Percentiles rank a stretch among this genome's conserved stretches.
Conservation (phyloP, 2,888 invertebrate species). For the Dicranocentrus wangi region DNA sequence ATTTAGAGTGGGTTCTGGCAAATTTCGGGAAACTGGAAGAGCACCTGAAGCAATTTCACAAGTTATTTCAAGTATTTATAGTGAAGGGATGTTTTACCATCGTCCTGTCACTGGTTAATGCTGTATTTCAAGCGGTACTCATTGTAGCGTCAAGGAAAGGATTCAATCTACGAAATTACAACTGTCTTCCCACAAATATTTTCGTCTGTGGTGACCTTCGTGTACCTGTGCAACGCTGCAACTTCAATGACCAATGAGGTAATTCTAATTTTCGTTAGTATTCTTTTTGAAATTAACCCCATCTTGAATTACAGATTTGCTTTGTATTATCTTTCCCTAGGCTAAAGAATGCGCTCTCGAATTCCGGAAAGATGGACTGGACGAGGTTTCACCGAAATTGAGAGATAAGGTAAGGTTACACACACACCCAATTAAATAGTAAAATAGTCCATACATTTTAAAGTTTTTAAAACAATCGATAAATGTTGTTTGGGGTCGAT, state of each 20-base stretch:
- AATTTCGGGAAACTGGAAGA: background rate
- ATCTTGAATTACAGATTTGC: too few species aligned
- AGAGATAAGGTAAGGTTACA: background rate
- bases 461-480: too few species aligned
- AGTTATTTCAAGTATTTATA: conserved; percentile 75
- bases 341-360: background rate
- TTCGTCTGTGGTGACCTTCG: background rate
- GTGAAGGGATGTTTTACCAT: background rate
- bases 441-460: too few species aligned
- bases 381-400: background rate
- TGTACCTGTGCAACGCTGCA: background rate
- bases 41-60: background rate
- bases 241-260: conserved; percentile 12
- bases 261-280: background rate
- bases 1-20: background rate
- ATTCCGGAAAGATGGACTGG: background rate
- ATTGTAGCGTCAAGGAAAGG: background rate
- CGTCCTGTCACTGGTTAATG: background rate
- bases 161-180: background rate
- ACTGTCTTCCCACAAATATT: background rate
- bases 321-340: too few species aligned
- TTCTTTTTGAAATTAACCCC: background rate
- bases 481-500: too few species aligned
- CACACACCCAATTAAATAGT: too few species aligned
- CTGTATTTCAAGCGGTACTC: background rate